Conservation (phyloP, 2,797 vertebrate species). For the Poeciliopsis gracilis region DNA sequence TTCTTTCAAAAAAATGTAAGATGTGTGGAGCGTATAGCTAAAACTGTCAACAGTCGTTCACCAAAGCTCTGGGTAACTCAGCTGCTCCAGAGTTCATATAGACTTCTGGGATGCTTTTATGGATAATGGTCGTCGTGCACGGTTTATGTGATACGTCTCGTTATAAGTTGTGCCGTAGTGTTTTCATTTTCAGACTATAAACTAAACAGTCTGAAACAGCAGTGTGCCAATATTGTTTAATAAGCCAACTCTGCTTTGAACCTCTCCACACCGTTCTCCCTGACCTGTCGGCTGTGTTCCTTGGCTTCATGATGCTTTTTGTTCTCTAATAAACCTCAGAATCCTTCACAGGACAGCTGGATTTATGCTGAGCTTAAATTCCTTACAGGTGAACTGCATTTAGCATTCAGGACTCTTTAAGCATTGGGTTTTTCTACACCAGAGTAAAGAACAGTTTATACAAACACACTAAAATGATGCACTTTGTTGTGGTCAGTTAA, state of each 20-base stretch:
- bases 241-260: not conserved
- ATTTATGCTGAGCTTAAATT: not conserved
- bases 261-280: not conserved
- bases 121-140: not conserved
- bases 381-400: not conserved
- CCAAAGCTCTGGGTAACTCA: not conserved
- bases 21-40: not conserved
- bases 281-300: not conserved
- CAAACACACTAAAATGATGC: not conserved
- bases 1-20: not conserved
- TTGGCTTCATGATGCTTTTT: not conserved
- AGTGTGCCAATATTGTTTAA: not conserved
- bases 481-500: not conserved
- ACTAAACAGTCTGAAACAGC: not conserved
- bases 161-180: not conserved
- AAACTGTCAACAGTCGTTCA: not conserved
- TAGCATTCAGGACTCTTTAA: not conserved
- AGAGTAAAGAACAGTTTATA: not conserved
- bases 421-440: not conserved
- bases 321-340: not conserved
- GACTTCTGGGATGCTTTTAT: not conserved
- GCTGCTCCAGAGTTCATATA: not conserved
- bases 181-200: not conserved
- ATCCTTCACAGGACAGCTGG: not conserved
- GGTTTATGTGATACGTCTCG: not conserved